Evolutionary conservation across 2,888 invertebrate genomes (phyloP), one percentile per base, ranked within the genome.

Genomic region (Metacarcinus magister): DNA sequence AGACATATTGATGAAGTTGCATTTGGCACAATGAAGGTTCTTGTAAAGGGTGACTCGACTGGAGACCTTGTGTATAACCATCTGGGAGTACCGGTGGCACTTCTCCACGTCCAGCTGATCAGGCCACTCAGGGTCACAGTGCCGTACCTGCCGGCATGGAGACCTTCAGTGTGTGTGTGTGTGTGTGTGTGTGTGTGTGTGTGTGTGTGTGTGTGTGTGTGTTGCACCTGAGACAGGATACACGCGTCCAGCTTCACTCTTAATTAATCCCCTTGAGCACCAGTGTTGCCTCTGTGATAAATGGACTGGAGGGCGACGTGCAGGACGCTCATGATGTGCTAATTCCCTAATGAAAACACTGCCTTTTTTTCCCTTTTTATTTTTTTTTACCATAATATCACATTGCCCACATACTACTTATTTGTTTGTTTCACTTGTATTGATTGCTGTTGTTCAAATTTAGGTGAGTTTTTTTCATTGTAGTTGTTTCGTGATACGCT

Each of bases 11-110:
- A 96, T 97, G 96, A 94, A 96, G 96, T 97, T 97, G 91, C 97
- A 97, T 7, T n/a, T 39, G 43, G 97, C 97, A 95, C 97, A 97
- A 97, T 97, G 97, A 4, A 97, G 97, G 96, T 97, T 97, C 96
- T 97, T 97, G 97, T 97, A 97, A 19, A 97, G 89, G 48, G 96
- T 94, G 16, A 39, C 48, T 8, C 92, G 89, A 16, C 32, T 67
- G 10, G 28, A 32, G 39, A 87, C 39, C 23, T 23, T 94, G 91
- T 82, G 48, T 43, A 43, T 19, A 10, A 93, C 43, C 39, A 92
- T 16, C 23, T 97, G 95, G 46, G 97, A 96, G 60, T 97, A 97
- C 39, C 96, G 92, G 16, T 87, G 93, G 82, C 97, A 97, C 75
- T 97, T 97, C 43, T 95, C 96, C 7, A 48, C 75, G 95, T 96